Conservation (phyloP, 2,113 vertebrate genomes). For the Charina bottae region DNA sequence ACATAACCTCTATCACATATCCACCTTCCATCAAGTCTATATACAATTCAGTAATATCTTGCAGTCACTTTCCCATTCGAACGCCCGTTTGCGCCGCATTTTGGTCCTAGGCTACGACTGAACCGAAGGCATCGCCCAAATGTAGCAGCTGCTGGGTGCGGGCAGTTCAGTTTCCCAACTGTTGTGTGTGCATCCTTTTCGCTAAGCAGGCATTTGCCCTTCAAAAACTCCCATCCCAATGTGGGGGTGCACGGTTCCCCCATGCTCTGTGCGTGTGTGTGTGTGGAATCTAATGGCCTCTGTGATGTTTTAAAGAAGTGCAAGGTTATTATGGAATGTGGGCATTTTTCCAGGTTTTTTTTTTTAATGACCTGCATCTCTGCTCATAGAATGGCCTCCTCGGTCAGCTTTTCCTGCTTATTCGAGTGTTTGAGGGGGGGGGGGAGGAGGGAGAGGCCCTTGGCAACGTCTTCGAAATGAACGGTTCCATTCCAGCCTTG, state of each 20-base stretch:
- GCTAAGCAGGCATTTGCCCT: too few relatives aligned
- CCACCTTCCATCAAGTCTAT: too few relatives aligned
- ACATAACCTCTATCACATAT: too few relatives aligned
- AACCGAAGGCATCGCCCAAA: too few relatives aligned
- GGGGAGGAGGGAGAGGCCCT: background rate
- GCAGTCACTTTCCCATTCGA: background rate
- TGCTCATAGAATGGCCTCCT: background rate
- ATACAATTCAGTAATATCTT: too few relatives aligned
- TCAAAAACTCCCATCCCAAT: background rate
- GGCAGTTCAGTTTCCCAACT: too few relatives aligned
- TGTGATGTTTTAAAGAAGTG: accelerated
- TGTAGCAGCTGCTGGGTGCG: too few relatives aligned
- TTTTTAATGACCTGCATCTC: background rate
- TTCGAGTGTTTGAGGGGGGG: background rate
- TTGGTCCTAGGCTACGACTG: too few relatives aligned
- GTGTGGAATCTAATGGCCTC: background rate
- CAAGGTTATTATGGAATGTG: background rate
- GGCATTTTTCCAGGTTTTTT: background rate
- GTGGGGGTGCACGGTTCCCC: background rate
- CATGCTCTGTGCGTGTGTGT: background rate
- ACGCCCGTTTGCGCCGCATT: background rate
- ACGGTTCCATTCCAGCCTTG: background rate
- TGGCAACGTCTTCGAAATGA: background rate
- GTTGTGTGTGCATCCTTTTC: too few relatives aligned
- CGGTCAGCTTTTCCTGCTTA: background rate